Percentiles rank a stretch among this genome's conserved stretches.
These are phyloP conservation scores for Scaptomyza pallida DNA, from an alignment of 1,140 invertebrate species.

Conservation along the genomic window DNA sequence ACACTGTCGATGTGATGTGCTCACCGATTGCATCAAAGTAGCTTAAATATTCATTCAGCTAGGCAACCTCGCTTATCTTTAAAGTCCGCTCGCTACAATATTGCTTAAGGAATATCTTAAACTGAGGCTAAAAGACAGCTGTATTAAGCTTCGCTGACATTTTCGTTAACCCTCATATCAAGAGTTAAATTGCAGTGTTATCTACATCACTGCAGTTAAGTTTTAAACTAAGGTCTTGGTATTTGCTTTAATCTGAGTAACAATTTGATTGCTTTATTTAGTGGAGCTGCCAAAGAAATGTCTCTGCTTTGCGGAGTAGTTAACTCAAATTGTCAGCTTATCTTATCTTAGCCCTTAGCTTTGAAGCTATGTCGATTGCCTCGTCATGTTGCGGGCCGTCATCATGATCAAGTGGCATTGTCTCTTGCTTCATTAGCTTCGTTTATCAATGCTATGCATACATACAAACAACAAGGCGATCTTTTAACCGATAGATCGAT, in stretches of 20 bases:
- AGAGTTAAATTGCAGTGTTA: too few species aligned
- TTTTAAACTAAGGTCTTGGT: too few species aligned
- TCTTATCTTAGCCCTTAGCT: constrained; percentile 24
- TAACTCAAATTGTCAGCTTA: constrained; percentile 31
- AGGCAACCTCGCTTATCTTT: not conserved
- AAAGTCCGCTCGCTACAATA: not conserved
- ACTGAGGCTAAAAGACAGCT: not conserved
- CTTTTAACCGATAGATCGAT: constrained; percentile 30
- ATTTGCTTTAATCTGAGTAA: too few species aligned
- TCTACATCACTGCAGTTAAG: too few species aligned
- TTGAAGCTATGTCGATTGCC: not conserved
- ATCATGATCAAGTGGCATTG: constrained; percentile 3
- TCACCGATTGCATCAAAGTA: not conserved
- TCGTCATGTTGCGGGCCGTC: constrained; percentile 2
- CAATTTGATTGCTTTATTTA: constrained; percentile 40
- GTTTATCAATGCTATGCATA: constrained; percentile 45
- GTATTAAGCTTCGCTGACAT: not conserved
- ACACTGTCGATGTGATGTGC: not conserved
- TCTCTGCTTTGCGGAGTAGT: constrained; percentile 1
- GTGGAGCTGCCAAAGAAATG: not conserved
- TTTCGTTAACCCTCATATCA: constrained; percentile 1
- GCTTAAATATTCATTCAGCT: constrained; percentile 12
- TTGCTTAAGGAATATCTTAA: not conserved
- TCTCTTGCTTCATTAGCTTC: constrained; percentile 39
- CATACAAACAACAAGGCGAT: constrained; percentile 27